Conservation (phyloP, 2,888 invertebrate genomes). For the Xanthia icteritia region DNA sequence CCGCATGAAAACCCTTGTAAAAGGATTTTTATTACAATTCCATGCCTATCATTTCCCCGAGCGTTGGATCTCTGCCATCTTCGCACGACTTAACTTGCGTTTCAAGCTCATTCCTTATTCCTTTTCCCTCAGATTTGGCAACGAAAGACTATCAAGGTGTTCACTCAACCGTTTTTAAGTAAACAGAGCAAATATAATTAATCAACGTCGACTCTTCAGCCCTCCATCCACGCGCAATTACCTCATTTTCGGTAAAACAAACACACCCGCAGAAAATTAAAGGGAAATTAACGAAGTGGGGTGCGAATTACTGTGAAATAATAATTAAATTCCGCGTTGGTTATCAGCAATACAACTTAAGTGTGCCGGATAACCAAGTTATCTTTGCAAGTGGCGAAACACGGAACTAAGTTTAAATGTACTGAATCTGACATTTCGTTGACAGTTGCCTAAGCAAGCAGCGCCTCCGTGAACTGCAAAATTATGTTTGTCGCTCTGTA, state of each 20-base stretch:
- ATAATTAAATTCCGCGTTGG: constrained; percentile 75
- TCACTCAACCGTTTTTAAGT: constrained; percentile 68
- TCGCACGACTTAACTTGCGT: constrained; percentile 52
- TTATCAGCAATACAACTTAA: constrained; percentile 79
- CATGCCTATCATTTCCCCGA: constrained; percentile 34
- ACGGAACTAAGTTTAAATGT: constrained; percentile 35
- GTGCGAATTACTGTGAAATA: constrained; percentile 73
- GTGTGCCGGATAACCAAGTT: constrained; percentile 50
- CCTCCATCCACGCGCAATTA: constrained; percentile 77
- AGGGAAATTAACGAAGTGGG: constrained; percentile 70
- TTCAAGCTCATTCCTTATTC: constrained; percentile 46
- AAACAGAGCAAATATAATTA: constrained; percentile 77
- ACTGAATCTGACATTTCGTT: constrained; percentile 32
- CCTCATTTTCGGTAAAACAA: constrained; percentile 77
- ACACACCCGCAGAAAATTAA: constrained; percentile 71
- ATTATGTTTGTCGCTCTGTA: constrained; percentile 20
- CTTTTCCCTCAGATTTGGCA: constrained; percentile 45
- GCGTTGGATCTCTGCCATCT: constrained; percentile 59
- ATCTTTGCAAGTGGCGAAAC: constrained; percentile 24
- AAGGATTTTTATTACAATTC: constrained; percentile 37
- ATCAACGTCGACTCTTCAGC: constrained; percentile 76
- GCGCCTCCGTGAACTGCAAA: constrained; percentile 31
- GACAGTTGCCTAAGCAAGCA: constrained; percentile 14
- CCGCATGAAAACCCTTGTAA: constrained; percentile 6
- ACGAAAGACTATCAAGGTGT: constrained; percentile 55